Conservation (phyloP, 2,113 vertebrate species). For the Mionectes macconnelli region DNA sequence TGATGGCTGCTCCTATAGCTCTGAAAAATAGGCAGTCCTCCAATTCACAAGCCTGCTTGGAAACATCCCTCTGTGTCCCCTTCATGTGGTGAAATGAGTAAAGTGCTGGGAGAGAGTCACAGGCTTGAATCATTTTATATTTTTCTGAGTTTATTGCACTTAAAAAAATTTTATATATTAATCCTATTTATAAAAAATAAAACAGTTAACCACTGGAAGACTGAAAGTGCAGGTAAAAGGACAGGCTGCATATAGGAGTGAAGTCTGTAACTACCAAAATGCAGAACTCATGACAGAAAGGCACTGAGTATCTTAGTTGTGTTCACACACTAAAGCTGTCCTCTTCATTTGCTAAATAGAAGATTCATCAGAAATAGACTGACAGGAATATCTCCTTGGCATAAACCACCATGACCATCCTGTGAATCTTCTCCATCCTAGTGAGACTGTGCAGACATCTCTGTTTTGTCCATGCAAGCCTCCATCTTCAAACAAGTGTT, state of each 20-base stretch:
- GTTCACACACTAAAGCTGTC: not conserved
- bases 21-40: not conserved
- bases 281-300: not conserved
- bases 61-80: not conserved
- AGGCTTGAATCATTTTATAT: slow-evolving; percentile 46
- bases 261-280: not conserved
- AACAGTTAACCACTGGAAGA: not conserved
- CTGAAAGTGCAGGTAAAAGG: not conserved
- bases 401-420: not conserved
- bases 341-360: not conserved
- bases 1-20: slow-evolving; percentile 6
- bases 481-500: not conserved
- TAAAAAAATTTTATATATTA: slow-evolving; percentile 48
- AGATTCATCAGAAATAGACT: not conserved
- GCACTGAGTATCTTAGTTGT: not conserved
- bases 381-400: not conserved
- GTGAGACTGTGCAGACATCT: not conserved
- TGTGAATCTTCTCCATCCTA: not conserved
- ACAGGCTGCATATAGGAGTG: not conserved
- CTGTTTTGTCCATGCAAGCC: not conserved
- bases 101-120: not conserved
- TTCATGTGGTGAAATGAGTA: not conserved
- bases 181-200: slow-evolving; percentile 41
- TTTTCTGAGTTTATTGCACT: slow-evolving; percentile 51
- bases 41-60: not conserved